phyloP scores from a whole-genome alignment of 2,888 invertebrate species.

The Papilio protenor region DNA sequence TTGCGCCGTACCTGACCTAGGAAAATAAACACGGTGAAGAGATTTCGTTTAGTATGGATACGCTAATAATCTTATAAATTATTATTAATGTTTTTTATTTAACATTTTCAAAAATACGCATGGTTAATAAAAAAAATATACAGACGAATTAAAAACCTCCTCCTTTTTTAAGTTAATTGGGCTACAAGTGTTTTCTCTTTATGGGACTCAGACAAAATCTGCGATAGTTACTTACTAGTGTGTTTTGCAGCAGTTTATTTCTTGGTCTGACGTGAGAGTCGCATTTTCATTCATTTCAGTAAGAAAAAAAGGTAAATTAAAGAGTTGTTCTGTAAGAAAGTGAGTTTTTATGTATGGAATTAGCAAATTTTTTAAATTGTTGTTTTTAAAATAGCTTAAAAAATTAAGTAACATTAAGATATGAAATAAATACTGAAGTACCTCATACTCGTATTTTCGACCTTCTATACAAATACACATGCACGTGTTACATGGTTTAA shows the following conservation, averaged over 20 bases:
- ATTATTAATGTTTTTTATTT: too few species aligned
- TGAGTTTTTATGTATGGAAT: too few species aligned
- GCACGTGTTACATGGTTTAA: constrained; percentile 1
- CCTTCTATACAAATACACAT: constrained; percentile 9
- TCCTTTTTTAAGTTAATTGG: too few species aligned
- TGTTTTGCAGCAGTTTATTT: neutral
- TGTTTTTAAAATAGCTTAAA: too few species aligned
- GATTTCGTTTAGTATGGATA: constrained; percentile 60
- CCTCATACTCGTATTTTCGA: neutral
- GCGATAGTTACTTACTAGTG: neutral
- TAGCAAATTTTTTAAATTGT: too few species aligned
- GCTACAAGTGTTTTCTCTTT: neutral
- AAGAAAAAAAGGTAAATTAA: too few species aligned
- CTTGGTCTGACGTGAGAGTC: neutral
- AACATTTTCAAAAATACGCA: too few species aligned
- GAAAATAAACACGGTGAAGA: constrained; percentile 75
- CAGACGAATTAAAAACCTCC: too few species aligned
- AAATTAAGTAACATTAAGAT: too few species aligned
- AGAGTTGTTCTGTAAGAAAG: too few species aligned
- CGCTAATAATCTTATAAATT: constrained; percentile 36
- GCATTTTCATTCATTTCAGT: neutral
- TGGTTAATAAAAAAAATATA: neutral
- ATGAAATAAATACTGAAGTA: too few species aligned
- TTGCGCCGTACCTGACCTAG: constrained; percentile 80
- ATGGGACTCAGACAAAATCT: neutral